A percentile compares a stretch with the other conserved stretches of the same genome.
Conservation (phyloP, 2,888 invertebrate species). For the Zygaena filipendulae region DNA sequence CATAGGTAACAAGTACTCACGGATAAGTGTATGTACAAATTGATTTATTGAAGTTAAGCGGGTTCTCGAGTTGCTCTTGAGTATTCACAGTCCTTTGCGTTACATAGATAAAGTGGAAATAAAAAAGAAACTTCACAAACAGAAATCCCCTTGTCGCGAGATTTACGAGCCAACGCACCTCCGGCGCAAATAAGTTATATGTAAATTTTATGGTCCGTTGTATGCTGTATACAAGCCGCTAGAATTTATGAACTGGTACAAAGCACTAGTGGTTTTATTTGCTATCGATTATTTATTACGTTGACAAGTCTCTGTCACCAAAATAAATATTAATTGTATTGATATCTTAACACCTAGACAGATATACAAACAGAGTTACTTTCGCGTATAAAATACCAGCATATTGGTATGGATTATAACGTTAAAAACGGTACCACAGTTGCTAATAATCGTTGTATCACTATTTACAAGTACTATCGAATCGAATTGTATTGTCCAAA, state of each 20-base stretch:
- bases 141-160: constrained; percentile 65
- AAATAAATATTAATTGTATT: too few species aligned
- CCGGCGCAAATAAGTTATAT: constrained; percentile 55
- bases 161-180: constrained; percentile 64
- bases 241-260: constrained; percentile 13
- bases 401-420: too few species aligned
- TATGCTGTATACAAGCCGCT: constrained; percentile 24
- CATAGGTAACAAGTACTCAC: too few species aligned
- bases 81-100: constrained; percentile 58
- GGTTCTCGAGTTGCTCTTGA: constrained; percentile 56
- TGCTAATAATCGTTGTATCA: too few species aligned
- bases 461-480: too few species aligned
- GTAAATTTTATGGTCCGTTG: constrained; percentile 55
- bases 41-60: constrained; percentile 68
- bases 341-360: too few species aligned
- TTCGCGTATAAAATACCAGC: too few species aligned
- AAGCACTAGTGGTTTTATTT: constrained; percentile 4
- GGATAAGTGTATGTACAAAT: constrained; percentile 37
- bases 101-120: constrained; percentile 63
- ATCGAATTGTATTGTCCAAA: too few species aligned
- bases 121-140: constrained; percentile 66
- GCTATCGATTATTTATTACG: constrained; percentile 7
- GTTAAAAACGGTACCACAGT: too few species aligned
- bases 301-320: too few species aligned
- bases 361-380: too few species aligned